phyloP scores from a whole-genome alignment of 2,797 vertebrate species.

The Cephalopachus bancanus region DNA sequence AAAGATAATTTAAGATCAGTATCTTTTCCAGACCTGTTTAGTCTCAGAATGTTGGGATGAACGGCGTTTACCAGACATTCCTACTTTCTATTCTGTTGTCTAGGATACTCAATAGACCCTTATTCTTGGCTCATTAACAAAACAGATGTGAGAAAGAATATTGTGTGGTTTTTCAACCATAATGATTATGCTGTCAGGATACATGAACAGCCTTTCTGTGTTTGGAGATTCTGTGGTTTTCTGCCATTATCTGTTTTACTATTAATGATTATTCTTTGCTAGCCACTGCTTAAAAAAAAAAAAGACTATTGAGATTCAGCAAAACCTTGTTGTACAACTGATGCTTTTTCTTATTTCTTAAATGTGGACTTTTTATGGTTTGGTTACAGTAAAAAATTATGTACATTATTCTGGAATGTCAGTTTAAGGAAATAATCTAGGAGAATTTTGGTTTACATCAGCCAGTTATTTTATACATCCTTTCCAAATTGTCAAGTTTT shows the following conservation, averaged over 20 bases:
- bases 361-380: constrained; percentile 56
- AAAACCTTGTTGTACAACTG: constrained; percentile 59
- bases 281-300: constrained; percentile 53
- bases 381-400: constrained; percentile 62
- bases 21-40: constrained; percentile 57
- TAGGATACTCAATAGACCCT: constrained; percentile 75
- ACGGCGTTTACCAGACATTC: constrained; percentile 68
- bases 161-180: constrained; percentile 78
- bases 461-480: constrained; percentile 31
- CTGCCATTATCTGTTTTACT: constrained; percentile 77
- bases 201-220: constrained; percentile 79
- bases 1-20: constrained; percentile 67
- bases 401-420: constrained; percentile 43
- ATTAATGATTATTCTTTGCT: constrained; percentile 75
- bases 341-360: constrained; percentile 69
- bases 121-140: constrained; percentile 78
- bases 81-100: constrained; percentile 78
- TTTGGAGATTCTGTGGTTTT: constrained; percentile 78
- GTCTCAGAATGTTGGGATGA: constrained; percentile 57
- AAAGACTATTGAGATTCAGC: constrained; percentile 49
- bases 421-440: constrained; percentile 61
- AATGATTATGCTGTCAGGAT: constrained; percentile 78
- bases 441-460: constrained; percentile 56
- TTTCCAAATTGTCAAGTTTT: constrained; percentile 55
- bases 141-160: constrained; percentile 81